Conservation (phyloP, 2,888 invertebrate species). For the Synanthedon vespiformis region DNA sequence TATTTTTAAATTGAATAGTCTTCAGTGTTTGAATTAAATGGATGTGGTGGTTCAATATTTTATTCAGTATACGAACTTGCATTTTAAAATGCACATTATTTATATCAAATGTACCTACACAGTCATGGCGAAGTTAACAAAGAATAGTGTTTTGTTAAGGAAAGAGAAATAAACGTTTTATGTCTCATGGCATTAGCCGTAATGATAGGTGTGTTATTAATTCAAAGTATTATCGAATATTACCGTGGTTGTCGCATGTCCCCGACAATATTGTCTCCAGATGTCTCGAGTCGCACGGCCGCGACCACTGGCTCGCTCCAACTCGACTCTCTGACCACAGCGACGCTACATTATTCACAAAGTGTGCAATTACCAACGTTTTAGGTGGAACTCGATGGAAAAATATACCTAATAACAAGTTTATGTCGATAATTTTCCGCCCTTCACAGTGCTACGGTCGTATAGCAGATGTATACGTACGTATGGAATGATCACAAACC, state of each 20-base stretch:
- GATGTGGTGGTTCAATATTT: too few relatives aligned
- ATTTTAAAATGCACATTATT: too few relatives aligned
- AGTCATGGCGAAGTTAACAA: too few relatives aligned
- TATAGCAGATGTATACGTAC: too few relatives aligned
- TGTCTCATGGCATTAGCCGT: not conserved
- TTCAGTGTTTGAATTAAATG: too few relatives aligned
- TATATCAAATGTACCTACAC: too few relatives aligned
- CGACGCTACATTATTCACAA: not conserved
- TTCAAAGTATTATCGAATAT: not conserved
- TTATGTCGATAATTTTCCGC: not conserved
- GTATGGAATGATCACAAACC: too few relatives aligned
- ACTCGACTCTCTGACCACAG: not conserved
- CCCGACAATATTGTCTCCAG: not conserved
- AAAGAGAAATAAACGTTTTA: not conserved
- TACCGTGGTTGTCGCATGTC: not conserved
- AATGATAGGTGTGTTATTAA: not conserved
- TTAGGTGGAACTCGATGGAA: not conserved
- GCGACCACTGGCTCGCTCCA: not conserved
- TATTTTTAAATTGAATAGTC: too few relatives aligned
- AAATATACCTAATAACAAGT: not conserved
- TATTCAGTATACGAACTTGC: too few relatives aligned
- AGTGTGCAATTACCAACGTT: not conserved
- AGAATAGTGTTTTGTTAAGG: too few relatives aligned
- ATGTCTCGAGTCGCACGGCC: not conserved
- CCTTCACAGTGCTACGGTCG: not conserved